Conservation (phyloP, 2,888 invertebrate species). For the Seira ritae region DNA sequence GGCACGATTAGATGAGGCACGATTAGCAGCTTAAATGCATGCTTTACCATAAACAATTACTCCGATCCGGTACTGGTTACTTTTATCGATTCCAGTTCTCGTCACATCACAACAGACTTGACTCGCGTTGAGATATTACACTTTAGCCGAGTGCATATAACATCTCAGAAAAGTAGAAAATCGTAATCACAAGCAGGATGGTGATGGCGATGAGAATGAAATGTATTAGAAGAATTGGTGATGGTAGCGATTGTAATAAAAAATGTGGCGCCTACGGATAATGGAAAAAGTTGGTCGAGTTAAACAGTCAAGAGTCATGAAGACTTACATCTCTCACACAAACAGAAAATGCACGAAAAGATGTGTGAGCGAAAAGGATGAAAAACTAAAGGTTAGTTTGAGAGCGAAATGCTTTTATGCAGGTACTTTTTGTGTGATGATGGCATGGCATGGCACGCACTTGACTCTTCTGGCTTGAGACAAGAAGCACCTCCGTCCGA, state of each 20-base stretch:
- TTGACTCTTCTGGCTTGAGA: no score
- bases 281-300: constrained; percentile 73
- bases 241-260: constrained; percentile 63
- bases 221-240: constrained; percentile 20
- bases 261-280: constrained; percentile 73
- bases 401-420: no score
- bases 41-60: background rate
- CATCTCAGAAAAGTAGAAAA: background rate
- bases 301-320: constrained; percentile 48
- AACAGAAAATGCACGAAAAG: no score
- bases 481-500: no score
- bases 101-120: background rate
- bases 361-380: no score
- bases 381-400: no score
- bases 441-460: no score
- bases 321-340: constrained; percentile 27
- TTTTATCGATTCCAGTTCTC: background rate
- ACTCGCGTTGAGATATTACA: background rate
- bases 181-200: constrained; percentile 14
- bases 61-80: background rate
- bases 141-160: background rate
- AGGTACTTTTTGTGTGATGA: no score
- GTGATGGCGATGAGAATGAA: constrained; percentile 25
- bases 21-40: background rate
- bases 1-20: no score